Evolutionary conservation across 2,888 invertebrate genomes (phyloP), one percentile per base, ranked within the genome.

Genomic region (Noctua pronuba): DNA sequence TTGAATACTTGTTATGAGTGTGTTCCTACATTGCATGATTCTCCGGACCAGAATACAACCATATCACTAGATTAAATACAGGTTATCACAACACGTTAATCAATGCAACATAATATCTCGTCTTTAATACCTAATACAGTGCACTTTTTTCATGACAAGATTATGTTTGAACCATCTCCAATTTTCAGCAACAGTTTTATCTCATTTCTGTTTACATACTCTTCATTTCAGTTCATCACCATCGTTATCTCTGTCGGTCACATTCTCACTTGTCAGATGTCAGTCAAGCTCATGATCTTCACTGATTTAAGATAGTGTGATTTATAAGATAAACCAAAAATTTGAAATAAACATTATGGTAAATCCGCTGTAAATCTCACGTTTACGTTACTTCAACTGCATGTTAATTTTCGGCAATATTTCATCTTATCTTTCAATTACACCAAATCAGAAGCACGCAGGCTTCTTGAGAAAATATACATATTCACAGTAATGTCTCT

Each of bases 251-350:
- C 21, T 73, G 65, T 80, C 60, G n/a, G 72, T 73, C 72, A 86
- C 46, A 80, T 77, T 76, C 58, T 77, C 66, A 76, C 71, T 73
- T 75, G 77, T 78, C 83, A 78, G 49, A 74, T 81, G 81, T 79
- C 79, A 74, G 49, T 74, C 79, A 79, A 31, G 75, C 58, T 68
- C 65, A 66, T 67, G 66, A 71, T 73, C 58, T 64, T 64, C 69
- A 44, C 44, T 73, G 76, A 68, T 73, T 70, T 66, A 24, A 71
- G 75, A 81, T 81, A 67, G 62, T 72, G 62, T 65, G 69, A 77
- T 82, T 77, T 85, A 21, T 38, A 41, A 60, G 77, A 86, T 82
- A 82, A 74, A 52, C 28, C 58, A 24, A 49, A 70, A 55, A 80
- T 24, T 52, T 38, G 16, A 64, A 52, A 24, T 58, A 49, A 41